Conservation (phyloP, 2,888 invertebrate species). For the Eutolmus rufibarbis region DNA sequence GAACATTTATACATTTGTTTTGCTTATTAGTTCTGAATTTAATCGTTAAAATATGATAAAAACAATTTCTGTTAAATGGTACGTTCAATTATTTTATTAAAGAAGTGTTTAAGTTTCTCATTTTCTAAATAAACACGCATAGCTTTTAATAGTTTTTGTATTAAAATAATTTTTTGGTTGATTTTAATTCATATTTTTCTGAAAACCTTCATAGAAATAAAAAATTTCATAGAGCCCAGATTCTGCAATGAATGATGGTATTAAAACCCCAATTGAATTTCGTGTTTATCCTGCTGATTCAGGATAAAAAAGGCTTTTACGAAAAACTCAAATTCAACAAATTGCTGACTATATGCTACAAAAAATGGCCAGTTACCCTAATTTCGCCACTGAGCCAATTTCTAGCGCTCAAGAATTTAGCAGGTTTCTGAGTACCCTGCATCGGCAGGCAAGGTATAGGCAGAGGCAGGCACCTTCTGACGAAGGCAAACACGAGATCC, state of each 20-base stretch:
- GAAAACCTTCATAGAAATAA: no score
- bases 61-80: no score
- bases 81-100: no score
- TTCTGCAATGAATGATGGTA: background rate
- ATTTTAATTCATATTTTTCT: no score
- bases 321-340: background rate
- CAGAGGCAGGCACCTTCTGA: background rate
- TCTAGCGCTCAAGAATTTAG: background rate
- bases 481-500: slow-evolving; percentile 10
- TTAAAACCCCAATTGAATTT: background rate
- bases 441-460: background rate
- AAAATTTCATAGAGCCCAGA: no score
- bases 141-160: no score
- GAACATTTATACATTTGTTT: no score
- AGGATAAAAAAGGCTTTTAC: background rate
- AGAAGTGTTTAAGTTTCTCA: no score
- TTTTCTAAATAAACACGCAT: no score
- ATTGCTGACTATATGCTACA: background rate
- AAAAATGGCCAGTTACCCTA: background rate
- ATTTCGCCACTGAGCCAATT: background rate
- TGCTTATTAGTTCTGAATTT: no score
- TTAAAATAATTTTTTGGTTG: no score
- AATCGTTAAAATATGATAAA: no score
- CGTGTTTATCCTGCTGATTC: background rate
- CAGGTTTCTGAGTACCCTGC: background rate